Evolutionary conservation across 35 echinoderm and acorn worm species (phyloP), one percentile per base, ranked within the genome.

Genomic region (Ophioderma brevispina): DNA sequence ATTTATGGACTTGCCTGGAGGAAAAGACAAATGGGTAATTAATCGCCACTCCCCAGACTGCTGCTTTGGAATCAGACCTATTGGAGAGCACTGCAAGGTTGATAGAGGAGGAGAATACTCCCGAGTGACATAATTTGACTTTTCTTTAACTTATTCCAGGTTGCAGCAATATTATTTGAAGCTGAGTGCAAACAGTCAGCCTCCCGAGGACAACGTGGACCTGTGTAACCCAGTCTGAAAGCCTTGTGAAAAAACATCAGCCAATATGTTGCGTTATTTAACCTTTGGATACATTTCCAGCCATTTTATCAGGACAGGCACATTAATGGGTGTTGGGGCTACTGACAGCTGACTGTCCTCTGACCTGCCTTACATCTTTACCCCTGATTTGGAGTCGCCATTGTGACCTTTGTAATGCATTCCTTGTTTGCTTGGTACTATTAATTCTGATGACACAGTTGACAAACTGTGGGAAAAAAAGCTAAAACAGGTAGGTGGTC

Each of bases 81-180:
- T 76, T 10, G 89, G 89, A 6, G 81, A 91, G 35, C 88, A 90
- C 21, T 81, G 88, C 25, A 90, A 76, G 55, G 50, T 83, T 0
- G 34, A 25, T 28, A 90, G 84, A 35, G 88, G 88, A 13, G 56
- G 56, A 31, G 35, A 91, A 84, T 5, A 81, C 59, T 23, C 89
- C 89, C 3, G 31, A 59, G 11, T 81, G 78, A 55, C 77, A 39
- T 31, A 89, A 80, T 15, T 25, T 25, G 13, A 89, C 81, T 56
- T 89, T 84, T 33, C 15, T 40, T 28, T 3, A 84, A 15, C 40
- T 91, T 76, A 25, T 23, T 18, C 39, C 31, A 55, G 1, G 77
- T 33, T 40, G 77, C 76, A 14, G 32, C 34, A 13, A 32, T 31
- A 31, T 79, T 33, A 33, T 23, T 39, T 10, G 77, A 34, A 0